Evolutionary conservation across 2,113 vertebrate species (phyloP).

Genomic region (Plecotus auritus): DNA sequence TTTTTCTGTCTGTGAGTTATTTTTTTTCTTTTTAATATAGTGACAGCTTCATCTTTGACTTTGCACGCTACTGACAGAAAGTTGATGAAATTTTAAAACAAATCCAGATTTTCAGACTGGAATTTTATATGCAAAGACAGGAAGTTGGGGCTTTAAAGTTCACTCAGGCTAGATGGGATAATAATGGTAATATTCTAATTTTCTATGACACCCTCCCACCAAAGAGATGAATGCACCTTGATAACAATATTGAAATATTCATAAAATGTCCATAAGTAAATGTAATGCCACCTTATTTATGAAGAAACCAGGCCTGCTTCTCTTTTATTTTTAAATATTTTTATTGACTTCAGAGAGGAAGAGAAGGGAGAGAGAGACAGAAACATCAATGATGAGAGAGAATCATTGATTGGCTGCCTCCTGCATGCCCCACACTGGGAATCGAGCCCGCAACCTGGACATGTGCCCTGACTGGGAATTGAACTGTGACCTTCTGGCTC

Average conservation of each 20-base stretch:
- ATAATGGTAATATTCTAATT: constrained; percentile 49
- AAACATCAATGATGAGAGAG: too few relatives aligned
- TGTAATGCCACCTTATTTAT: constrained; percentile 23
- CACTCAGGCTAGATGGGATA: neutral
- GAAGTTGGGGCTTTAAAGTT: constrained; percentile 36
- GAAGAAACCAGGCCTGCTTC: neutral
- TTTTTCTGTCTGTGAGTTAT: neutral
- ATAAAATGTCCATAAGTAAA: neutral
- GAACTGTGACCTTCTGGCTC: too few relatives aligned
- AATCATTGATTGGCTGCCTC: too few relatives aligned
- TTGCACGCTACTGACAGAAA: constrained; percentile 56
- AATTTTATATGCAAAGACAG: constrained; percentile 25
- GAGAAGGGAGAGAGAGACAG: too few relatives aligned
- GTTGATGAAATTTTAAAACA: constrained; percentile 52
- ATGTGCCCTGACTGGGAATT: too few relatives aligned
- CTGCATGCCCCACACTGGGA: too few relatives aligned
- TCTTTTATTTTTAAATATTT: neutral
- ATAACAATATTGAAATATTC: constrained; percentile 54
- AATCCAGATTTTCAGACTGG: constrained; percentile 49
- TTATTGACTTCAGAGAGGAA: too few relatives aligned
- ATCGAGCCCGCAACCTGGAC: too few relatives aligned
- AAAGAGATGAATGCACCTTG: constrained; percentile 31
- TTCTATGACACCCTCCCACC: constrained; percentile 6
- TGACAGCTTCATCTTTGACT: constrained; percentile 58
- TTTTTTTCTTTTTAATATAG: constrained; percentile 58